phyloP scores from a whole-genome alignment of 2,113 vertebrate species.

The Pollimyrus isidori region DNA sequence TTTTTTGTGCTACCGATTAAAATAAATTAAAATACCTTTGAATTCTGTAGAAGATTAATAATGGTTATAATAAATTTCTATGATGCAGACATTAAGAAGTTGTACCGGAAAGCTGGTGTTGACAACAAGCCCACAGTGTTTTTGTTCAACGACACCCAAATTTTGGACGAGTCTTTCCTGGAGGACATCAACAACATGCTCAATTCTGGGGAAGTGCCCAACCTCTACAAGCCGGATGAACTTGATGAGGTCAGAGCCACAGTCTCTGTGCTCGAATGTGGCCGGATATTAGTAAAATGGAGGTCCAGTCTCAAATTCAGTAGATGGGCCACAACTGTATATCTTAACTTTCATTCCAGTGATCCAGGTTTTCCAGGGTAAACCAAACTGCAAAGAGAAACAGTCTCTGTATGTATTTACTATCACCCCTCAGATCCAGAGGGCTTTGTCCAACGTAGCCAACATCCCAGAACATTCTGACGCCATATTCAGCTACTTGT shows the following conservation, averaged over 20 bases:
- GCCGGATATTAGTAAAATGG: not conserved
- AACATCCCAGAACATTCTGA: slow-evolving; percentile 62
- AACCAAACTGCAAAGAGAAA: not conserved
- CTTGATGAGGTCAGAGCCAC: slow-evolving; percentile 65
- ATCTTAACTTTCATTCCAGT: not conserved
- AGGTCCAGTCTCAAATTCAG: not conserved
- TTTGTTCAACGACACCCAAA: slow-evolving; percentile 77
- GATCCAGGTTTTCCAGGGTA: not conserved
- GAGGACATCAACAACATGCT: slow-evolving; percentile 83
- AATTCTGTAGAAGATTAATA: not conserved
- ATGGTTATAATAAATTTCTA: not conserved
- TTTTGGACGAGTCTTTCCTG: slow-evolving; percentile 72
- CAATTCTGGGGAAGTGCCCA: slow-evolving; percentile 81
- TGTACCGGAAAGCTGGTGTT: slow-evolving; percentile 71
- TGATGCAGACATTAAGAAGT: slow-evolving; percentile 71
- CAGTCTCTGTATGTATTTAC: not conserved
- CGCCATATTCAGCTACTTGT: slow-evolving; percentile 71
- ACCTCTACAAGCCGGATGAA: slow-evolving; percentile 76
- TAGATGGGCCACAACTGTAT: not conserved
- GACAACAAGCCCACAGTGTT: slow-evolving; percentile 74
- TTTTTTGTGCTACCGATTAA: not conserved
- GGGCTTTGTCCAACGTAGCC: slow-evolving; percentile 58
- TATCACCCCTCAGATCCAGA: slow-evolving; percentile 57
- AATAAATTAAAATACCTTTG: not conserved
- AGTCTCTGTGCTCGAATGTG: not conserved